Percentiles rank a stretch among this genome's conserved stretches.
Evolutionary conservation across 2,888 invertebrate genomes (phyloP).

Genomic region (Heliconius cydno): DNA sequence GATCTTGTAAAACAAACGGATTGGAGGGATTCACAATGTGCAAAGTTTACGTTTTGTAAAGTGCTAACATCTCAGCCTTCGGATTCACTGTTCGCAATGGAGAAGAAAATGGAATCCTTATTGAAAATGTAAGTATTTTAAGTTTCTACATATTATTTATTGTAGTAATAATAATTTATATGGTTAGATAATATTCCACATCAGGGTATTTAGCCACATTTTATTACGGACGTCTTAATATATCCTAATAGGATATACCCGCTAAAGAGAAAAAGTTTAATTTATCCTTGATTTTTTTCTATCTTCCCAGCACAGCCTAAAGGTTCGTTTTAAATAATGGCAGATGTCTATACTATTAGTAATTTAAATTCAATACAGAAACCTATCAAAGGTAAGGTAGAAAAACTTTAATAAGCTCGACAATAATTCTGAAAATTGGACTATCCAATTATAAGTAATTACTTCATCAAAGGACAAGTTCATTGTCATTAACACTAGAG

Average conservation of each 20-base stretch:
- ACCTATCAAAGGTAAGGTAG: background rate
- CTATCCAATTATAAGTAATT: conserved; percentile 35
- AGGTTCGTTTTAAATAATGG: background rate
- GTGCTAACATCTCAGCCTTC: conserved; percentile 87
- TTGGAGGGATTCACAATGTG: conserved; percentile 90
- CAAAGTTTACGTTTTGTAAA: conserved; percentile 90
- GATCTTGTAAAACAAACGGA: conserved; percentile 81
- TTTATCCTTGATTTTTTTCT: background rate
- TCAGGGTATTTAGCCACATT: no score
- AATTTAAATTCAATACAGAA: background rate
- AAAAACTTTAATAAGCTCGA: background rate
- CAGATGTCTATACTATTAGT: background rate
- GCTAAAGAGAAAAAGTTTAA: background rate
- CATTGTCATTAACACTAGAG: conserved; percentile 11
- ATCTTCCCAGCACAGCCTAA: no score
- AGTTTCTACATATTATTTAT: background rate
- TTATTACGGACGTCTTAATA: no score
- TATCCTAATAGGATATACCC: no score
- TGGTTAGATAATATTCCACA: background rate
- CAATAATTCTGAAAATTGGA: background rate
- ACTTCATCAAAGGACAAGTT: conserved; percentile 24
- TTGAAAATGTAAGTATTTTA: conserved; percentile 86
- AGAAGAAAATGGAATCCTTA: conserved; percentile 90
- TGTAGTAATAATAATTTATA: background rate
- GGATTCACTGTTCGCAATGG: conserved; percentile 89